phyloP scores from a whole-genome alignment of 1,140 invertebrate genomes.

The Melipona quadrifasciata region DNA sequence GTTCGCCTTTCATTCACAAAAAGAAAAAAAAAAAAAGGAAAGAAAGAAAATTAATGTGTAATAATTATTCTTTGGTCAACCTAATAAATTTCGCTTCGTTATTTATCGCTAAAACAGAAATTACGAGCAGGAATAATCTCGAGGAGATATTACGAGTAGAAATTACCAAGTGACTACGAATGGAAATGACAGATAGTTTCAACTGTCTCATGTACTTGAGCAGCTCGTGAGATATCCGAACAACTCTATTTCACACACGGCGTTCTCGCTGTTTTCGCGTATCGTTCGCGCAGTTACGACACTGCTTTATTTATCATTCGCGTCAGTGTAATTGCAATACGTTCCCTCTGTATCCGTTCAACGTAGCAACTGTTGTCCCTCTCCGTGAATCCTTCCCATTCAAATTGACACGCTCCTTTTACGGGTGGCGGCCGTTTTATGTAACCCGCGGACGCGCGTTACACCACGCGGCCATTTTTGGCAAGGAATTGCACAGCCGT shows the following conservation, averaged over 20 bases:
- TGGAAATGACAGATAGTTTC: too few relatives aligned
- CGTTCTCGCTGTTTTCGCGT: neutral
- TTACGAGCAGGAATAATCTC: too few relatives aligned
- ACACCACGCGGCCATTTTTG: conserved; percentile 49
- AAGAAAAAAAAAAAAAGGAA: too few relatives aligned
- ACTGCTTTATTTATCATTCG: conserved; percentile 29
- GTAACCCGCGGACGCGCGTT: conserved; percentile 44
- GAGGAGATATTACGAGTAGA: too few relatives aligned
- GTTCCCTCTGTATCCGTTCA: neutral
- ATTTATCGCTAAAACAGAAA: too few relatives aligned
- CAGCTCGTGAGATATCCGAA: neutral
- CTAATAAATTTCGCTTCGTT: too few relatives aligned
- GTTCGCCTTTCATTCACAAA: too few relatives aligned
- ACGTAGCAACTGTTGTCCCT: too few relatives aligned
- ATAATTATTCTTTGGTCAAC: too few relatives aligned
- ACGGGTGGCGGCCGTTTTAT: conserved; percentile 35
- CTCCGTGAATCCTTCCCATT: conserved; percentile 25
- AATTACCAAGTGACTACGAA: too few relatives aligned
- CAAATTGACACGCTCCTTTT: conserved; percentile 47
- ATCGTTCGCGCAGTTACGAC: neutral
- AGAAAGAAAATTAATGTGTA: too few relatives aligned
- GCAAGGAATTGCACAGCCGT: conserved; percentile 37
- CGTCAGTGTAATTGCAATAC: neutral
- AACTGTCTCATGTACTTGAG: too few relatives aligned
- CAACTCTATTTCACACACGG: neutral